These are phyloP conservation scores for Holothuria glaberrima DNA, from an alignment of 35 echinoderm and acorn worm genomes.

Conservation along the genomic window DNA sequence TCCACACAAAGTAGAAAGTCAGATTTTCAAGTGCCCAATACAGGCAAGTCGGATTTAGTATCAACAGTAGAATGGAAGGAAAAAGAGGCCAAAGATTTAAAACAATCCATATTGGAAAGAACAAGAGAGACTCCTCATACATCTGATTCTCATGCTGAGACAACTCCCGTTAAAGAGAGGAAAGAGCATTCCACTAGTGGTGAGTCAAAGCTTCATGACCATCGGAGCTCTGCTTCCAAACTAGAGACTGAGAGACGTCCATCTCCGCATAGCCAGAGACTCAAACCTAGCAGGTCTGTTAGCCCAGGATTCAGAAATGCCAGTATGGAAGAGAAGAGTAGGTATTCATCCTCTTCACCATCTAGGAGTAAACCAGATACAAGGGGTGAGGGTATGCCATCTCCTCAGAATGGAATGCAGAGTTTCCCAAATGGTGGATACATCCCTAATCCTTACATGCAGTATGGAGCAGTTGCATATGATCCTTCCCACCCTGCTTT, in stretches of 20 bases:
- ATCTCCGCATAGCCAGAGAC: not conserved
- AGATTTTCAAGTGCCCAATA: too few species aligned
- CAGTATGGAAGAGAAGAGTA: slow-evolving; percentile 18
- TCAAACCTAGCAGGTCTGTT: slow-evolving; percentile 23
- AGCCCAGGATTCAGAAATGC: slow-evolving; percentile 32
- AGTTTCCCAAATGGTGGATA: slow-evolving; percentile 30
- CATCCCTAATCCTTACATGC: slow-evolving; percentile 43
- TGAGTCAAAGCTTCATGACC: slow-evolving; percentile 16
- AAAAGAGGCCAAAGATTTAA: slow-evolving; percentile 11
- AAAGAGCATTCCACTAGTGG: slow-evolving; percentile 34
- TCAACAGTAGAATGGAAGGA: too few species aligned
- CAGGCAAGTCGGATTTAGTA: too few species aligned
- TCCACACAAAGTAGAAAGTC: not conserved
- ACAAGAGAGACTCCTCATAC: not conserved
- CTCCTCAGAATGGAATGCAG: slow-evolving; percentile 20
- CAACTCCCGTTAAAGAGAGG: not conserved
- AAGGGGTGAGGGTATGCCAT: not conserved
- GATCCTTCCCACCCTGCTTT: slow-evolving; percentile 59
- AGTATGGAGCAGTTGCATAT: slow-evolving; percentile 15
- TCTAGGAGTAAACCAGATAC: not conserved
- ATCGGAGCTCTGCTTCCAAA: slow-evolving; percentile 1
- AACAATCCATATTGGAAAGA: not conserved
- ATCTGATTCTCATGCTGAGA: not conserved
- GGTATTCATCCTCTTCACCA: slow-evolving; percentile 53
- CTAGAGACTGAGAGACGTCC: slow-evolving; percentile 30